Conservation (phyloP, 64 coral and sea anemone species). For the Actinia equina region DNA sequence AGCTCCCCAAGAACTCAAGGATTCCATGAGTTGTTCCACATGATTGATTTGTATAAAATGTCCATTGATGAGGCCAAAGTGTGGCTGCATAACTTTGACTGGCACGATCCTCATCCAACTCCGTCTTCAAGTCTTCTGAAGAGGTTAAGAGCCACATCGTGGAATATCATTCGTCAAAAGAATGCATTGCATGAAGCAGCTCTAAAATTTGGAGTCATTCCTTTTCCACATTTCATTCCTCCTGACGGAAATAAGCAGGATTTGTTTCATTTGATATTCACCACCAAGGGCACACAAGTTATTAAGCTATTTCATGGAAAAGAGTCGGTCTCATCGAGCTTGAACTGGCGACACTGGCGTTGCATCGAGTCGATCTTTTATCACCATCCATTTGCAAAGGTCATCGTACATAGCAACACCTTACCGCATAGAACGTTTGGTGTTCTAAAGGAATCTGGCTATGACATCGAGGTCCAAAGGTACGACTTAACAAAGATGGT, state of each 20-base stretch:
- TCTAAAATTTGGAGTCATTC: conserved; percentile 26
- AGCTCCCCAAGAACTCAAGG: not conserved
- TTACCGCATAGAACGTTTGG: not conserved
- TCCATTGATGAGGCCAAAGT: conserved; percentile 1
- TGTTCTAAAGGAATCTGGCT: conserved; percentile 28
- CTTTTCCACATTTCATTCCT: not conserved
- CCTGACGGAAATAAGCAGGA: not conserved
- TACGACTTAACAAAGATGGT: conserved; percentile 14
- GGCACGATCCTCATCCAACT: conserved; percentile 14
- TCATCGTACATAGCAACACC: conserved; percentile 28
- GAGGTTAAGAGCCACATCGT: conserved; percentile 27
- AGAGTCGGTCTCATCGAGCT: not conserved
- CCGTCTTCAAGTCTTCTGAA: conserved; percentile 2
- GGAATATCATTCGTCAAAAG: conserved; percentile 21
- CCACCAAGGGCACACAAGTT: not conserved
- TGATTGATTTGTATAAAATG: not conserved
- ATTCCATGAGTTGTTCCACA: conserved; percentile 4
- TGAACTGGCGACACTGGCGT: conserved; percentile 37
- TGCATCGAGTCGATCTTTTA: conserved; percentile 39
- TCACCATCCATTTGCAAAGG: conserved; percentile 32
- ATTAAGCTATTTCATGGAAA: not conserved
- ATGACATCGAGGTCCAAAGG: conserved; percentile 14
- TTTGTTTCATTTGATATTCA: conserved; percentile 36
- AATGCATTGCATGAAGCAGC: conserved; percentile 1
- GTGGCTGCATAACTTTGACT: not conserved